phyloP scores from a whole-genome alignment of 2,888 invertebrate species.

The Pristionchus arcanus region DNA sequence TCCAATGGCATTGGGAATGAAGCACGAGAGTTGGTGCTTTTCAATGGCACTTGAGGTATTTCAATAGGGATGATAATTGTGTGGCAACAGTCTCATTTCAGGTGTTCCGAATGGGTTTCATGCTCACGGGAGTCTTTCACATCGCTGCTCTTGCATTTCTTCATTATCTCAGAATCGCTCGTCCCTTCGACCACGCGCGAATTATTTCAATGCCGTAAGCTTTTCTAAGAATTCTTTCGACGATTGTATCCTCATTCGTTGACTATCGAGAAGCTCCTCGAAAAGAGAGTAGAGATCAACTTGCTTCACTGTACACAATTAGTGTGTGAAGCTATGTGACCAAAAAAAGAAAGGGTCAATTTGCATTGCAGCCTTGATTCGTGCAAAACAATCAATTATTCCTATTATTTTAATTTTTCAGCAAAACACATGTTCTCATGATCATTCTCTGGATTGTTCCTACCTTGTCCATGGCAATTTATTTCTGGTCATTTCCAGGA shows the following conservation, averaged over 20 bases:
- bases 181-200: constrained; percentile 84
- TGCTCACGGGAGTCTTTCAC: constrained; percentile 84
- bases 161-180: constrained; percentile 85
- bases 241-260: too few relatives aligned
- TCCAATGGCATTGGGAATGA: constrained; percentile 63
- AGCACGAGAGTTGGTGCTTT: constrained; percentile 72
- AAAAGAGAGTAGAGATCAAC: neutral
- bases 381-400: neutral
- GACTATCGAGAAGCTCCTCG: too few relatives aligned
- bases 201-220: constrained; percentile 81
- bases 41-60: constrained; percentile 71
- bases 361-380: neutral
- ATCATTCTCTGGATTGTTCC: constrained; percentile 84
- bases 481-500: constrained; percentile 82
- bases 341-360: neutral
- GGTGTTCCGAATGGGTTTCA: constrained; percentile 83
- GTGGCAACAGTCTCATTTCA: too few relatives aligned
- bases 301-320: neutral
- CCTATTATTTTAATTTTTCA: neutral
- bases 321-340: neutral
- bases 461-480: constrained; percentile 81
- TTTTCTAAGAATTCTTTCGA: neutral
- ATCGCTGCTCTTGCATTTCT: constrained; percentile 84
- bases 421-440: constrained; percentile 80
- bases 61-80: too few relatives aligned